Evolutionary conservation across 2,888 invertebrate genomes (phyloP), one percentile per base, ranked within the genome.

Genomic region (Zhengitettix transpicula): DNA sequence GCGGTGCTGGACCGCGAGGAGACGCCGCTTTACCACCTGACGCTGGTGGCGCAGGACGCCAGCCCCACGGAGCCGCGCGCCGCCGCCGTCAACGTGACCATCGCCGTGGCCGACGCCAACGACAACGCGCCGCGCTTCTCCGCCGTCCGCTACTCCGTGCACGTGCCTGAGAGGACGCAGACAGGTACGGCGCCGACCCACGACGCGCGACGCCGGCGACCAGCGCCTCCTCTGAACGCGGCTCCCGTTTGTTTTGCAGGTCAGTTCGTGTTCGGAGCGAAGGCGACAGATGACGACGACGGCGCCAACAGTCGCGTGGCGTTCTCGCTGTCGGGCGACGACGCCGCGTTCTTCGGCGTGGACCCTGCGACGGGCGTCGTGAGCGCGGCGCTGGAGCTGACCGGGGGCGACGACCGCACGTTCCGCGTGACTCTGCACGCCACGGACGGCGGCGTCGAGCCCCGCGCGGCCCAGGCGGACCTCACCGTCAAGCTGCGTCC

Each of bases 191-290:
- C 14, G 47, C 9, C 16, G 28, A 10, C 12, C 54, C 17, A 40
- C 54, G n/a, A 14, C 9, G 9, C 52, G 10, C 47, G n/a, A 44
- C 17, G n/a, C n/a, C 47, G 92, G 93, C 9, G 89, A 89, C 66
- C 84, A 85, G 70, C 83, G 85, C 52, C 85, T 88, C 67, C 80
- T 84, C 66, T 96, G 96, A 72, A 75, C 78, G 64, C 86, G 95
- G 58, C 81, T 94, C 71, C 77, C 84, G 7, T 59, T 40, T 52
- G 16, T 40, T 41, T 40, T 40, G 16, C 65, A 74, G 81, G 79
- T 55, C 74, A 91, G 67, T 96, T 95, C 74, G 89, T 96, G 40
- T 89, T 92, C 70, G 95, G 95, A 10, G 89, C 90, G 0, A 87
- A 85, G 71, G 95, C 95, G 0, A 77, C 79, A 9, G 96, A 96